Evolutionary conservation across 1,140 invertebrate genomes (phyloP), one percentile per base, ranked within the genome.

Genomic region (Drosophila ambigua): DNA sequence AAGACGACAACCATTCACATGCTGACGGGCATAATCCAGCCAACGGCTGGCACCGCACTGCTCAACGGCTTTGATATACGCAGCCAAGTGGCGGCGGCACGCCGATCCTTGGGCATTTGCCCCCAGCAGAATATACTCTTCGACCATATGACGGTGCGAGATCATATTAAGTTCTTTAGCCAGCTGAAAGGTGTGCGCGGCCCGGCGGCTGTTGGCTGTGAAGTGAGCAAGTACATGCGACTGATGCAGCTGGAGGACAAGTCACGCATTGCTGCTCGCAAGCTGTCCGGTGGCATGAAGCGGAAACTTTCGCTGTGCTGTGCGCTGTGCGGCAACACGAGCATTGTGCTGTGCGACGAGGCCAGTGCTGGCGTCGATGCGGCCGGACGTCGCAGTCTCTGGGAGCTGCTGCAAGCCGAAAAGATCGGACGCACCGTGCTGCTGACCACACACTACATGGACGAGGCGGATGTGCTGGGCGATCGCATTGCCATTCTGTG

Each of bases 361-460:
- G 98, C 98, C 15, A 98, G 98, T 1, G 97, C 97, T 5, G 98
- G 98, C 46, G 97, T 99, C 93, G 98, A 99, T 93, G 98, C 98
- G 5, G 95, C 97, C 74, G 97, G 98, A 0, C 93, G 98, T 57
- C 93, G 98, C 64, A 94, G 95, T 51, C 95, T 98, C 3, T 99
- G 98, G 98, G 96, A 99, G 89, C 90, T 98, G 44, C 91, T 98
- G 39, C 91, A 94, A 69, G 80, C 80, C 28, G 94, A 94, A 66
- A 93, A 94, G 73, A 76, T 79, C 13, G 92, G 92, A 0, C 92
- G 94, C 44, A 98, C 98, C 4, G 95, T 99, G 54, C 91, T 99
- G 2, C 93, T 99, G 31, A 97, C 97, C n/a, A 99, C 98, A 5
- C 98, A 99, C 92, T 98, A 98, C 92, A 99, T 99, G 98, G 98